Conservation (phyloP, 2,797 vertebrate species). For the Sebastes hubbsi region DNA sequence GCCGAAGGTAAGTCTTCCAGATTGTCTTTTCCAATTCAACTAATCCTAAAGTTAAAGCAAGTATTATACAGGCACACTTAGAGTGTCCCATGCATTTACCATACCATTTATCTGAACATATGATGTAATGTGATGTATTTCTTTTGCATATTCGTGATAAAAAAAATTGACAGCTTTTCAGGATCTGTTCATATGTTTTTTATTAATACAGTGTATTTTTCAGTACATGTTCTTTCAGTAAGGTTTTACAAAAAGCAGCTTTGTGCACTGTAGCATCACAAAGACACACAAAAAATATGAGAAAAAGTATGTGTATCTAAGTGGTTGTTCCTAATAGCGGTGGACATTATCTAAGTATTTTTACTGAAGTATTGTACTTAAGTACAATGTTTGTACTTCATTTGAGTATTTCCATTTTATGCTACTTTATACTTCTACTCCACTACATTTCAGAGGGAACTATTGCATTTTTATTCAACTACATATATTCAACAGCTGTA, state of each 20-base stretch:
- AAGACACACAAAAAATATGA: background rate
- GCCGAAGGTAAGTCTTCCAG: slow-evolving; percentile 74
- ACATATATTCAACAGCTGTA: background rate
- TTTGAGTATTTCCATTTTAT: background rate
- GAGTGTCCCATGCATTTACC: background rate
- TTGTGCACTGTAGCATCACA: background rate
- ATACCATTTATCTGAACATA: background rate
- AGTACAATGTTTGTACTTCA: background rate
- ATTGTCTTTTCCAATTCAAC: background rate
- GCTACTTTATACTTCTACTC: background rate
- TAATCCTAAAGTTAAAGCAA: background rate
- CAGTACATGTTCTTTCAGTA: background rate
- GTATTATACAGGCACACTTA: background rate
- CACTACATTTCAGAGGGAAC: background rate
- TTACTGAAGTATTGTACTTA: background rate
- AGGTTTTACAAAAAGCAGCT: background rate
- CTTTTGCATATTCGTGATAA: background rate
- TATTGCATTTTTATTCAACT: background rate
- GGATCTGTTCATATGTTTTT: background rate
- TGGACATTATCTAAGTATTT: background rate
- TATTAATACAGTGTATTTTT: background rate
- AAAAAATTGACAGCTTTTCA: background rate
- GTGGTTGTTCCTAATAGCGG: background rate
- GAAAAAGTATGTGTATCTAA: background rate
- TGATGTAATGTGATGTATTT: background rate